Percentiles rank a stretch among this genome's conserved stretches.
Evolutionary conservation across 2,888 invertebrate species (phyloP).

Genomic region (Dendrolimus pini): DNA sequence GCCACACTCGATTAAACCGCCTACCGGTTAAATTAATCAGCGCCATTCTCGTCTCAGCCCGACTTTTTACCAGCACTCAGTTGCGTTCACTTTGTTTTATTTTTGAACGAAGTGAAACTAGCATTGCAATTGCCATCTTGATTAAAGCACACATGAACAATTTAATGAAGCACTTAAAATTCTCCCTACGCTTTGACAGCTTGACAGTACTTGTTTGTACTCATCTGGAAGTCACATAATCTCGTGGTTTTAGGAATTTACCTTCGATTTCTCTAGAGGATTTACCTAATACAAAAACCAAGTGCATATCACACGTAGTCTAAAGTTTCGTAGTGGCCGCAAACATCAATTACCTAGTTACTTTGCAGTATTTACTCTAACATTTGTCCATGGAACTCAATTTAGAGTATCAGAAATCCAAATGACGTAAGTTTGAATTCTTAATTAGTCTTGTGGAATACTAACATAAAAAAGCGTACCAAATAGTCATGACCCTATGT

Average conservation of each 20-base stretch:
- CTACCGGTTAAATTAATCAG: slow-evolving; percentile 44
- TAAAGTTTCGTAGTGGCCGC: no score
- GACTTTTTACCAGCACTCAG: slow-evolving; percentile 20
- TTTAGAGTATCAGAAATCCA: no score
- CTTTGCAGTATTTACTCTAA: no score
- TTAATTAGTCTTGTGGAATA: no score
- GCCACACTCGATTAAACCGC: slow-evolving; percentile 37
- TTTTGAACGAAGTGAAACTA: slow-evolving; percentile 1
- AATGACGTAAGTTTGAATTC: no score
- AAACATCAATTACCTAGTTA: no score
- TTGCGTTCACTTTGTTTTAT: slow-evolving; percentile 1
- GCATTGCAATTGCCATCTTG: background rate
- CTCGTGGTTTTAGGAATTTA: background rate
- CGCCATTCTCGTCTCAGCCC: slow-evolving; percentile 19
- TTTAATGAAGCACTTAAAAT: slow-evolving; percentile 1
- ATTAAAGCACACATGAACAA: background rate
- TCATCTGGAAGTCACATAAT: background rate
- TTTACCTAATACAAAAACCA: no score
- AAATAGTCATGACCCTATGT: background rate
- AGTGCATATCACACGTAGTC: no score
- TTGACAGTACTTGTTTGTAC: background rate
- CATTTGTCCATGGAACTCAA: no score
- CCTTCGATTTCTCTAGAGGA: background rate
- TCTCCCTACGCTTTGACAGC: background rate
- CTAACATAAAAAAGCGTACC: background rate